Percentiles rank a stretch among this genome's conserved stretches.
These are phyloP conservation scores for Selenia dentaria DNA, from an alignment of 2,888 invertebrate species.

Conservation along the genomic window DNA sequence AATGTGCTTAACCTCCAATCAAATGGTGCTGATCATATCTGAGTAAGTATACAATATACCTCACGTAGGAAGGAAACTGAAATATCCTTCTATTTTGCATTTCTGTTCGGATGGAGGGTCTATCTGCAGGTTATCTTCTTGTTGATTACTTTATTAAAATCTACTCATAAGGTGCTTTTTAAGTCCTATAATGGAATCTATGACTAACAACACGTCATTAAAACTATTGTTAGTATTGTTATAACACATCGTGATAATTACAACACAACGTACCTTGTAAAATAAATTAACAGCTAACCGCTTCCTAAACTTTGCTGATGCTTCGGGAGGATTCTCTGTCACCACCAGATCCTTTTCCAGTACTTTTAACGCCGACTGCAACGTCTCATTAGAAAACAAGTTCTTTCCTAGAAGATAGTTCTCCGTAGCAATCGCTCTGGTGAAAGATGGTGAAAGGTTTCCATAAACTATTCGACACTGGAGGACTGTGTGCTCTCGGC, in stretches of 20 bases:
- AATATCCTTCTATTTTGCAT: too few relatives aligned
- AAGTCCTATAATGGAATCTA: background rate
- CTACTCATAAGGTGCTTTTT: background rate
- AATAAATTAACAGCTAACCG: constrained; percentile 78
- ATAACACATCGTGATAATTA: background rate
- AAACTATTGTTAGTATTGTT: too few relatives aligned
- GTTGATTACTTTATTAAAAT: background rate
- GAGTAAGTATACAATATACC: too few relatives aligned
- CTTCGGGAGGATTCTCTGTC: constrained; percentile 71
- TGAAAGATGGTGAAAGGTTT: too few relatives aligned
- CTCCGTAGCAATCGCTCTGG: constrained; percentile 72
- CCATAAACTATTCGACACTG: too few relatives aligned
- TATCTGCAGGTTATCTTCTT: too few relatives aligned
- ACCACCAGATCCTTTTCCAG: constrained; percentile 52
- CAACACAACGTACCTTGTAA: constrained; percentile 88
- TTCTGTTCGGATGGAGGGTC: too few relatives aligned
- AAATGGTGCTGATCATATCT: too few relatives aligned
- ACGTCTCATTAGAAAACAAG: constrained; percentile 59
- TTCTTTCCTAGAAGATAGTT: constrained; percentile 67
- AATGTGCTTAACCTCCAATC: too few relatives aligned
- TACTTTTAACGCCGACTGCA: constrained; percentile 59
- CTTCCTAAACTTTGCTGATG: constrained; percentile 83
- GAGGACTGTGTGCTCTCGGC: constrained; percentile 45
- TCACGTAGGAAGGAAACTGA: too few relatives aligned
- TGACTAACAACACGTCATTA: too few relatives aligned